These are phyloP conservation scores for Choloepus hoffmanni DNA, from an alignment of 2,113 vertebrate species.

Conservation along the genomic window DNA sequence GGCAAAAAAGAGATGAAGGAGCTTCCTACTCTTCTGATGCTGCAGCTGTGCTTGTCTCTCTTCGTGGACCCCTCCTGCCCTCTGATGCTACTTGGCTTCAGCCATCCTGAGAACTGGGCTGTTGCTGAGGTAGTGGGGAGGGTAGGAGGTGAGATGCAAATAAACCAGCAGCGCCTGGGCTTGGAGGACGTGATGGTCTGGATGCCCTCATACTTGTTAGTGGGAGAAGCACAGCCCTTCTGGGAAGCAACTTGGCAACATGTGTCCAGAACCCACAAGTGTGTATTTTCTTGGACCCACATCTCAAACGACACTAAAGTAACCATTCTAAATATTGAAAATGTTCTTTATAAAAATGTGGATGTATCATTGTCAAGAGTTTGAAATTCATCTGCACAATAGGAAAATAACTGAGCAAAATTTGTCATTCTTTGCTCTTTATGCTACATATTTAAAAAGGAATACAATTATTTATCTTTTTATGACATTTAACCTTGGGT, in stretches of 20 bases:
- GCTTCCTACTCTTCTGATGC: too few relatives aligned
- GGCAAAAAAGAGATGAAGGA: too few relatives aligned
- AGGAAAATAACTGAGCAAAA: neutral
- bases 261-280: neutral
- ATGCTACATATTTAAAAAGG: neutral
- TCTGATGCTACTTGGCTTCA: accelerated
- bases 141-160: neutral
- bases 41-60: accelerated
- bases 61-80: neutral
- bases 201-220: accelerated
- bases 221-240: accelerated
- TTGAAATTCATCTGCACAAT: neutral
- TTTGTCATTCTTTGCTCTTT: neutral
- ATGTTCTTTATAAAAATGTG: neutral
- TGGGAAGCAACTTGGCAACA: accelerated
- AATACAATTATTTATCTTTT: neutral
- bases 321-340: neutral
- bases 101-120: accelerated
- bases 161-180: too few relatives aligned
- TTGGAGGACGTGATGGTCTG: accelerated
- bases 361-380: neutral
- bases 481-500: neutral
- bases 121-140: neutral
- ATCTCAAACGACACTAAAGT: neutral
- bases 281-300: neutral